Conservation (phyloP, 2,797 vertebrate species). For the Odontamblyopus rebecca region DNA sequence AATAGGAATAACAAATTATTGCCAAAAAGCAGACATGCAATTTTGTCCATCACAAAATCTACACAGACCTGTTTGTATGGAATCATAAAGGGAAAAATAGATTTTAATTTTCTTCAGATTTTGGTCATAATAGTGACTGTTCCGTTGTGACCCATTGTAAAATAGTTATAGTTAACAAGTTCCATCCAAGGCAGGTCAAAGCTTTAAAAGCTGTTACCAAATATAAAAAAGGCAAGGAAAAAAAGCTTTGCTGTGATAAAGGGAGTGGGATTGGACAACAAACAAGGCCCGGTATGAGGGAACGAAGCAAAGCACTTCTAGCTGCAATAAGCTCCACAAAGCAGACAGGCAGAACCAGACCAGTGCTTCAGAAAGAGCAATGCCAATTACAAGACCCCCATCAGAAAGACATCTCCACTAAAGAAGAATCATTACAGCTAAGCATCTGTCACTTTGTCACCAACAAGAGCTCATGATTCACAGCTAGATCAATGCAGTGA, state of each 20-base stretch:
- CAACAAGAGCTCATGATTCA: slow-evolving; percentile 8
- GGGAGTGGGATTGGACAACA: slow-evolving; percentile 48
- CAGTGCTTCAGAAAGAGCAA: slow-evolving; percentile 26
- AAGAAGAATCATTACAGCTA: slow-evolving; percentile 12
- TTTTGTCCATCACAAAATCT: slow-evolving; percentile 61
- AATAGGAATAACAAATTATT: slow-evolving; percentile 53
- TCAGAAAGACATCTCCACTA: slow-evolving; percentile 10
- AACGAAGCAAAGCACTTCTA: slow-evolving; percentile 65
- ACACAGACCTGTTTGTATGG: slow-evolving; percentile 75
- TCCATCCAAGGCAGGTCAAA: slow-evolving; percentile 75
- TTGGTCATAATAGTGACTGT: neutral
- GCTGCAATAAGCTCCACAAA: slow-evolving; percentile 58
- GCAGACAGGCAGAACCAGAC: slow-evolving; percentile 50
- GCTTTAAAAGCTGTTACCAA: slow-evolving; percentile 42
- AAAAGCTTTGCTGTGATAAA: slow-evolving; percentile 50
- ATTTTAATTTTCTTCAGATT: neutral
- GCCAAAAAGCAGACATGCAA: slow-evolving; percentile 74
- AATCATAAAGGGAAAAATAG: slow-evolving; percentile 28
- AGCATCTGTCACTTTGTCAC: neutral
- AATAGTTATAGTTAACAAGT: slow-evolving; percentile 37
- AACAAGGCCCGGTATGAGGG: slow-evolving; percentile 67
- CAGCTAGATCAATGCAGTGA: slow-evolving; percentile 19
- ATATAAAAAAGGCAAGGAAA: slow-evolving; percentile 51
- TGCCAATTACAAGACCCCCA: slow-evolving; percentile 23
- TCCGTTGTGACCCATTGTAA: neutral